Base-by-base conservation (phyloP, 2,113 vertebrate genomes). In the Misgurnus anguillicaudatus region DNA sequence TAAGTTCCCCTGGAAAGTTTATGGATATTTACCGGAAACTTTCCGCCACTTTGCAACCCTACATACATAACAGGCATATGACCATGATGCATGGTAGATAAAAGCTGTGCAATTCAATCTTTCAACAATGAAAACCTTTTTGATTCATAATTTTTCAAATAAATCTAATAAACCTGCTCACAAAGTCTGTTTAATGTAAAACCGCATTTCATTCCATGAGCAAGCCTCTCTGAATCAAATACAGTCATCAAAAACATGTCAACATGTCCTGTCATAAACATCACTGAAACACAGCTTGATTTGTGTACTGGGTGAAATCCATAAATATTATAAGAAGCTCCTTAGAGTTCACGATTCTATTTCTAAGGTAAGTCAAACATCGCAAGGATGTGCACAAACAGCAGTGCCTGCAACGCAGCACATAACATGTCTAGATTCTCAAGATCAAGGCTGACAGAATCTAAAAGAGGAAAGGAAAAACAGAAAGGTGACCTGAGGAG, bases 401-500 rank as follows among this genome's bases (percentile, higher is more conserved):
- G 42, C 75, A 36, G 17, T 6, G 41, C 45, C 16, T 55, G 11
- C 13, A 74, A 60, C 47, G 16, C 57, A 74, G 63, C 58, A 14
- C n/a, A 21, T 14, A 63, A 71, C 38, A 41, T 70, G n/a, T 57
- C 39, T 58, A 53, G 71, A 42, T 48, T 70, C 60, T 79, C 13
- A 66, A 64, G 55, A 67, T 83, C 67, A 62, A 70, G 68, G 11
- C 51, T 64, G 55, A 73, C 41, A 24, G 31, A 41, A 68, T 71
- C 13, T 17, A 73, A 76, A 6, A 63, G 51, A 65, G 17, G 41
- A 62, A 6, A 75, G 21, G 61, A 58, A 66, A 61, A 21, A 55
- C 16, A 39, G 67, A 53, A 7, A 55, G 55, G 79, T 69, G 41
- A 69, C 14, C 9, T 48, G 58, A 81, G 42, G 67, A 16, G 55